phyloP scores from a whole-genome alignment of 2,888 invertebrate species.

The Molorchus minor region DNA sequence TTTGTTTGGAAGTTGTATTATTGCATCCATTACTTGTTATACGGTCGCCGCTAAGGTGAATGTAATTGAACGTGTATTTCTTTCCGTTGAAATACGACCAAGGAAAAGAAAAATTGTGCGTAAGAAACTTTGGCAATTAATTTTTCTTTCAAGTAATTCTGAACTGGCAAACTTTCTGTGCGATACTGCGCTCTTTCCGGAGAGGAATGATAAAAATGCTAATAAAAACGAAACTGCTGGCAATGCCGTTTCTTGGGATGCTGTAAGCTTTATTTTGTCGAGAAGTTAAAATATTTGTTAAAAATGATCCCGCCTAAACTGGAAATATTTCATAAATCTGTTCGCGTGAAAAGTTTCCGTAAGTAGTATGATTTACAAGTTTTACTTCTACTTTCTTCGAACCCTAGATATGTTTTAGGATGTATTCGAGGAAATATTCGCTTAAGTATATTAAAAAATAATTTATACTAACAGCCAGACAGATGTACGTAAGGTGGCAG shows the following conservation, averaged over 20 bases:
- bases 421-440: constrained; percentile 35
- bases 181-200: background rate
- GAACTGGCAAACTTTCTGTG: constrained; percentile 1
- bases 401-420: constrained; percentile 31
- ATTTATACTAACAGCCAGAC: constrained; percentile 37
- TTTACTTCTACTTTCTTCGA: no score
- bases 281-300: constrained; percentile 21
- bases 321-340: constrained; percentile 40
- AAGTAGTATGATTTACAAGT: constrained; percentile 36
- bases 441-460: constrained; percentile 39
- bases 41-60: no score
- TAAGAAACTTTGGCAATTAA: constrained; percentile 4
- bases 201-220: constrained; percentile 18
- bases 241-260: constrained; percentile 4
- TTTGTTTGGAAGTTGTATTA: no score
- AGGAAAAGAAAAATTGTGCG: background rate
- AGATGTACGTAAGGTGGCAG: constrained; percentile 20
- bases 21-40: no score
- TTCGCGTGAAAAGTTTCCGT: constrained; percentile 29
- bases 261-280: constrained; percentile 2
- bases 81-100: no score
- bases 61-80: no score
- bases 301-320: constrained; percentile 29
- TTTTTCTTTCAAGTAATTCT: constrained; percentile 4
- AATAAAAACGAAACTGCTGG: constrained; percentile 9